These are phyloP conservation scores for Ptilonorhynchus violaceus DNA, from an alignment of 2,113 vertebrate species.

Conservation along the genomic window DNA sequence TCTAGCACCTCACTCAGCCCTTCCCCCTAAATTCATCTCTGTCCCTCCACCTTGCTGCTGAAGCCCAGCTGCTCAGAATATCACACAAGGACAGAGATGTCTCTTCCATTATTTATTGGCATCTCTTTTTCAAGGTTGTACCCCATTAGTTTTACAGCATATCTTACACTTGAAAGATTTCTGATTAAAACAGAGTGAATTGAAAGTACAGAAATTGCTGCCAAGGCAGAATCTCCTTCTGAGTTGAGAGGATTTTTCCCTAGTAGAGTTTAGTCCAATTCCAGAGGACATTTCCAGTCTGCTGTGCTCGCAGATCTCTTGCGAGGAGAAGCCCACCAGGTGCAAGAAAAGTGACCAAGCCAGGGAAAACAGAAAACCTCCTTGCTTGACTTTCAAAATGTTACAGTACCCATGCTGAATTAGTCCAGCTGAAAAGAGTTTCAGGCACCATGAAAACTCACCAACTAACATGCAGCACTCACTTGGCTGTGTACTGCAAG, in stretches of 20 bases:
- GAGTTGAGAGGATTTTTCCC: neutral
- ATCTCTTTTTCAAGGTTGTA: constrained; percentile 12
- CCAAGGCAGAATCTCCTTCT: neutral
- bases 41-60: neutral
- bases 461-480: neutral
- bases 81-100: neutral
- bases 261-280: neutral
- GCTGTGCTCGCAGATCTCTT: neutral
- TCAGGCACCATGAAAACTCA: neutral
- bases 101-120: constrained; percentile 20
- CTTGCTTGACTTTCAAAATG: neutral
- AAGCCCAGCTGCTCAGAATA: constrained; percentile 19
- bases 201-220: neutral
- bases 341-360: neutral
- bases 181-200: constrained; percentile 25
- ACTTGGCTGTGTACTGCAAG: neutral
- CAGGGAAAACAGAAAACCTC: neutral
- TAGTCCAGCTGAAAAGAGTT: neutral
- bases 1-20: neutral
- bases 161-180: constrained; percentile 42
- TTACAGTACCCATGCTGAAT: neutral
- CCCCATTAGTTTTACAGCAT: neutral
- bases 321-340: neutral
- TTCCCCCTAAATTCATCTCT: neutral
- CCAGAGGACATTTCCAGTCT: neutral